These are phyloP conservation scores for Sarcophaga caerulescens DNA, from an alignment of 2,888 invertebrate species.

Conservation along the genomic window DNA sequence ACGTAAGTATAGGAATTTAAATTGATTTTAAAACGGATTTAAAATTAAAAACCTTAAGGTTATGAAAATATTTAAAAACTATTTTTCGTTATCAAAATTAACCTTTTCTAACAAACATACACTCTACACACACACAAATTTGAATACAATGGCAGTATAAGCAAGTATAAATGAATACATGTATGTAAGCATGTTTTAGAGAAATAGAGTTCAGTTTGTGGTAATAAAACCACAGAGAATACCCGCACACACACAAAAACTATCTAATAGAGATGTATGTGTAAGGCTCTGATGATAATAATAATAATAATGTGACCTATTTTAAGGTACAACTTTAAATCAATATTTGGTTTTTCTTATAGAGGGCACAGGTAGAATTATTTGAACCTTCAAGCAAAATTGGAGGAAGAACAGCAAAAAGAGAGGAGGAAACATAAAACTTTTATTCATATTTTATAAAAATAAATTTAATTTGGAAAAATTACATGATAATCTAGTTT, in stretches of 20 bases:
- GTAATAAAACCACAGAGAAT: constrained; percentile 43
- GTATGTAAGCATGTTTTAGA: neutral
- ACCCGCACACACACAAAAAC: constrained; percentile 8
- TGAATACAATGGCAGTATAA: neutral
- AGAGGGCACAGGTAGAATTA: constrained; percentile 46
- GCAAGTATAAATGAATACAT: neutral
- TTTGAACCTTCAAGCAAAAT: constrained; percentile 24
- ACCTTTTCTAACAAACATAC: too few species aligned
- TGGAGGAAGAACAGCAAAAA: neutral
- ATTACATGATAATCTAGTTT: constrained; percentile 24
- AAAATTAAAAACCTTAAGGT: too few species aligned
- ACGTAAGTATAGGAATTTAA: too few species aligned
- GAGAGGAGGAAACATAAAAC: constrained; percentile 8
- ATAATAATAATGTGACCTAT: constrained; percentile 61
- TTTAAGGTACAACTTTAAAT: constrained; percentile 54
- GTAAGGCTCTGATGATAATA: constrained; percentile 36
- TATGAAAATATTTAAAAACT: too few species aligned
- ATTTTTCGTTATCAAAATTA: too few species aligned
- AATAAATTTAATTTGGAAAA: constrained; percentile 34
- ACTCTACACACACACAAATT: neutral
- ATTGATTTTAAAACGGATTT: too few species aligned
- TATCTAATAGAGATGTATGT: constrained; percentile 55
- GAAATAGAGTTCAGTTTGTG: constrained; percentile 46
- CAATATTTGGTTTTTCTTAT: constrained; percentile 45
- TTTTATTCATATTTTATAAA: neutral